Evolutionary conservation across 2,113 vertebrate species (phyloP).

Genomic region (Neofelis nebulosa): DNA sequence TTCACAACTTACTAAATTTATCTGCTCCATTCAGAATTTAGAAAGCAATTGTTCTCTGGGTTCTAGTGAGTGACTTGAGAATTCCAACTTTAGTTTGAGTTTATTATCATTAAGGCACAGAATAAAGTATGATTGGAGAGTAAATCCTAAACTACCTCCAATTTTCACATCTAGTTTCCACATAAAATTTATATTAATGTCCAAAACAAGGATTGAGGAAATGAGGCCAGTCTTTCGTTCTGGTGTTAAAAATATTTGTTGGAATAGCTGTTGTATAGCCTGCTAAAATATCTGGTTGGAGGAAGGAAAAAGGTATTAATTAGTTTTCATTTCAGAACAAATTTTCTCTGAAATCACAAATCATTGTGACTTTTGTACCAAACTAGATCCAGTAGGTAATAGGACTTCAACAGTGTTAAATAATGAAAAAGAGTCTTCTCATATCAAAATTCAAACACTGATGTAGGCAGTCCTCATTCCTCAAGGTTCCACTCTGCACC

Average conservation of each 20-base stretch:
- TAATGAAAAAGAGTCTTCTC: background rate
- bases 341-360: slow-evolving; percentile 31
- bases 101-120: background rate
- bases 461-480: background rate
- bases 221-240: background rate
- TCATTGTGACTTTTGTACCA: background rate
- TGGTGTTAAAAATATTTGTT: background rate
- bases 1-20: background rate
- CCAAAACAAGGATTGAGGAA: background rate
- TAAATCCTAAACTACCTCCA: background rate
- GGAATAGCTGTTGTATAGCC: background rate
- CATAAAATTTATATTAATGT: background rate
- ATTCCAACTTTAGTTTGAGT: background rate
- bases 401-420: background rate
- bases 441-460: background rate
- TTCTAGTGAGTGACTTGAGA: background rate
- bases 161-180: background rate
- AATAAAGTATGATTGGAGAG: background rate
- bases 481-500: background rate
- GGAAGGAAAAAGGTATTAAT: background rate
- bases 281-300: background rate
- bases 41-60: background rate
- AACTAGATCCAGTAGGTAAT: background rate
- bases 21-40: background rate
- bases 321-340: background rate